Conservation (phyloP, 2,888 invertebrate genomes). For the Limnephilus lunatus region DNA sequence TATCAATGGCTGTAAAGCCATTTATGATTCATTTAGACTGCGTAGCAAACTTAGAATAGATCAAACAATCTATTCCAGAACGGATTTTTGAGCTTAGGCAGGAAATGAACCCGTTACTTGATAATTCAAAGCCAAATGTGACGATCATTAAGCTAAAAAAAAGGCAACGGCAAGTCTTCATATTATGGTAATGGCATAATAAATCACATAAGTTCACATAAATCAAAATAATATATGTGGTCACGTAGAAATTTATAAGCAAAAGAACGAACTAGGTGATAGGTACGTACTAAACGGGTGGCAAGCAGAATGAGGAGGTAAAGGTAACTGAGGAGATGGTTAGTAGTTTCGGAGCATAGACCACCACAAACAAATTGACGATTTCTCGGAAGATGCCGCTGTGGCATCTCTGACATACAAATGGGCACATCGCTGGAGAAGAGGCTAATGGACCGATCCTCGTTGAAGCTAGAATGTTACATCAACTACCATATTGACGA, state of each 20-base stretch:
- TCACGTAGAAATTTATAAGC: neutral
- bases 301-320: neutral
- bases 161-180: too few relatives aligned
- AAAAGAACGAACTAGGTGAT: neutral
- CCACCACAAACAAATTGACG: slow-evolving; percentile 62
- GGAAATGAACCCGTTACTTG: too few relatives aligned
- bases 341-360: slow-evolving; percentile 51
- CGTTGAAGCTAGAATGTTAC: neutral
- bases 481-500: neutral
- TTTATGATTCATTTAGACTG: too few relatives aligned
- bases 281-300: neutral
- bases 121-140: too few relatives aligned
- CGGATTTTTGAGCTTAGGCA: too few relatives aligned
- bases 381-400: slow-evolving; percentile 62
- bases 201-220: too few relatives aligned
- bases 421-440: neutral
- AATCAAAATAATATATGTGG: neutral
- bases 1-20: too few relatives aligned
- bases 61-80: too few relatives aligned
- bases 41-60: too few relatives aligned
- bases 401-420: slow-evolving; percentile 18
- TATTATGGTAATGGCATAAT: too few relatives aligned
- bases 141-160: too few relatives aligned
- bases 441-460: neutral
- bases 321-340: neutral